phyloP scores from a whole-genome alignment of 2,113 vertebrate species.

The Micromys minutus region DNA sequence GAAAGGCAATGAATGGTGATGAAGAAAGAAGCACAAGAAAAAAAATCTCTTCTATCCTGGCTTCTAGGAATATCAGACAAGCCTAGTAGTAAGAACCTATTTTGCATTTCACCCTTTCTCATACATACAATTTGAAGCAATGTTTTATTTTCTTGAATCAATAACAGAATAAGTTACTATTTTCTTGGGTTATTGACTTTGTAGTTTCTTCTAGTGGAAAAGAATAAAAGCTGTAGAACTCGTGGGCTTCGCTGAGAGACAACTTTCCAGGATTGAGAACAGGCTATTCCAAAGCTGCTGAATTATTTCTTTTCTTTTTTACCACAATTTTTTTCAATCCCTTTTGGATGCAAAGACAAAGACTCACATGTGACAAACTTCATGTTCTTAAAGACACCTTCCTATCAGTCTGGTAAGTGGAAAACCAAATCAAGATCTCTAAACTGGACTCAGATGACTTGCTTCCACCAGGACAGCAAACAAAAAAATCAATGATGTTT shows the following conservation, averaged over 20 bases:
- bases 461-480: neutral
- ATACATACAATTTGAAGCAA: neutral
- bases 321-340: neutral
- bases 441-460: neutral
- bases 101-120: neutral
- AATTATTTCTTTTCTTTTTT: neutral
- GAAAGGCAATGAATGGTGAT: neutral
- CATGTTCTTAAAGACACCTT: neutral
- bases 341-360: neutral
- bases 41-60: neutral
- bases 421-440: conserved; percentile 12
- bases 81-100: neutral
- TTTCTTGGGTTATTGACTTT: neutral
- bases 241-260: neutral
- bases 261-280: neutral
- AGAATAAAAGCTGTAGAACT: neutral
- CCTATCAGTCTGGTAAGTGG: neutral
- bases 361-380: neutral
- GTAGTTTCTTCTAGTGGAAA: neutral
- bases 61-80: neutral
- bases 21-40: neutral
- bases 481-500: neutral
- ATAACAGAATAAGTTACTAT: neutral
- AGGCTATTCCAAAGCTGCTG: neutral
- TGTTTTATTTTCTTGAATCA: neutral